Conservation (phyloP, 2,113 vertebrate species). For the Hippotragus niger region DNA sequence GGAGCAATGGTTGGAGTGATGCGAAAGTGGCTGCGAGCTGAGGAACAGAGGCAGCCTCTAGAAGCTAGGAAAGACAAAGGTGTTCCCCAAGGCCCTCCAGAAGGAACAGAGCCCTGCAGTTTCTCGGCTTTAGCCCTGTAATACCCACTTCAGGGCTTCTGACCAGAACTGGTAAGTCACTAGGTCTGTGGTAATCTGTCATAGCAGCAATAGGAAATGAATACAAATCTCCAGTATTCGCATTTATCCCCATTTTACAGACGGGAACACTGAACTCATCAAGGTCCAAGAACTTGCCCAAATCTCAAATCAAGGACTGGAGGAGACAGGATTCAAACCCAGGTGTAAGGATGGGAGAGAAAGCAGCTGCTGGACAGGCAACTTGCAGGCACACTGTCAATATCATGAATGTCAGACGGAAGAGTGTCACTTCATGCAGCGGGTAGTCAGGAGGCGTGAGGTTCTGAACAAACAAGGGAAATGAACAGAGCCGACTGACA, state of each 20-base stretch:
- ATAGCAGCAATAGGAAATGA: not conserved
- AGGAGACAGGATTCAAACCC: not conserved
- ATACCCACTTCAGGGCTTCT: not conserved
- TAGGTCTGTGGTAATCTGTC: not conserved
- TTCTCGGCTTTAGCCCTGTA: not conserved
- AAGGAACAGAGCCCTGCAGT: not conserved
- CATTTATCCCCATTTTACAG: not conserved
- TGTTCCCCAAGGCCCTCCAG: not conserved
- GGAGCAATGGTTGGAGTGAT: not conserved
- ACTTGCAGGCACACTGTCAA: not conserved
- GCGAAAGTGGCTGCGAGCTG: not conserved
- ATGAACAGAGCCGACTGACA: not conserved
- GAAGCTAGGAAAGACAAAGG: not conserved
- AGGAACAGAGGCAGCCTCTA: not conserved
- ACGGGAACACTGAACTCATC: not conserved
- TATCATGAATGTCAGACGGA: rapidly evolving
- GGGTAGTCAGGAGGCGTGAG: not conserved
- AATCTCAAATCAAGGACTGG: not conserved
- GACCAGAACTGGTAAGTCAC: not conserved
- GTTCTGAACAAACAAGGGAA: not conserved
- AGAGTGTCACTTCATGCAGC: not conserved
- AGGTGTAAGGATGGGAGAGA: not conserved
- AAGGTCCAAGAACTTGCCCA: not conserved
- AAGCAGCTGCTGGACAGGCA: too few species aligned
- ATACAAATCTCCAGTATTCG: not conserved